Evolutionary conservation across 2,113 vertebrate genomes (phyloP), one percentile per base, ranked within the genome.

Genomic region (Rattus norvegicus): DNA sequence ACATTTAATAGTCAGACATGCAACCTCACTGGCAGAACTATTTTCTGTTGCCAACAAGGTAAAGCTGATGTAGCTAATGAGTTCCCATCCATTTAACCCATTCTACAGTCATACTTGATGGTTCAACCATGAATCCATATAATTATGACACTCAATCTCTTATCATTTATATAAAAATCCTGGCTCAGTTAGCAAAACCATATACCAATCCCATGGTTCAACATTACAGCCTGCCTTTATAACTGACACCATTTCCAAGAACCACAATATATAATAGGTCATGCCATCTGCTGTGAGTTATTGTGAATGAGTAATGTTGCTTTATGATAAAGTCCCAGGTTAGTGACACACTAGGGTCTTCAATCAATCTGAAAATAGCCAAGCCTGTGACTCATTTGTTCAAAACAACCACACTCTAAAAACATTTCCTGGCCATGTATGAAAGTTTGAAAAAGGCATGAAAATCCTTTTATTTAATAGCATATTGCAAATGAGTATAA

Each of bases 61-160:
- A 80, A 93, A 67, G 67, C 61, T 87, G 80, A 92, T 3, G 16
- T 10, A 4, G 28, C 43, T 88, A 96, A 93, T 87, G 85, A 93
- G 85, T 93, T 97, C 88, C 96, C 26, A 65, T 24, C 54, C n/a
- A 86, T 70, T 88, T 92, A 94, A 77, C 70, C 36, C 52, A 69
- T 28, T 54, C 28, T 83, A 56, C 4, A 61, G 88, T 65, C 70
- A 96, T 26, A 92, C 92, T 95, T 92, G 39, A 93, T n/a, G 36
- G 17, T 63, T 91, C 81, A 91, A 39, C 67, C 47, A 70, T 86
- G 88, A 96, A 91, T 95, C 70, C 16, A 33, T 3, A 75, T 36
- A 9, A 39, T 54, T 52, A 94, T 75, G 73, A 86, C 76, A 14
- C 85, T 87, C 30, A 5, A 88, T 96, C 83, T 91, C 54, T 86